A percentile compares a stretch with the other conserved stretches of the same genome.
Conservation (phyloP, 2,888 invertebrate species). For the Eurytoma californica region DNA sequence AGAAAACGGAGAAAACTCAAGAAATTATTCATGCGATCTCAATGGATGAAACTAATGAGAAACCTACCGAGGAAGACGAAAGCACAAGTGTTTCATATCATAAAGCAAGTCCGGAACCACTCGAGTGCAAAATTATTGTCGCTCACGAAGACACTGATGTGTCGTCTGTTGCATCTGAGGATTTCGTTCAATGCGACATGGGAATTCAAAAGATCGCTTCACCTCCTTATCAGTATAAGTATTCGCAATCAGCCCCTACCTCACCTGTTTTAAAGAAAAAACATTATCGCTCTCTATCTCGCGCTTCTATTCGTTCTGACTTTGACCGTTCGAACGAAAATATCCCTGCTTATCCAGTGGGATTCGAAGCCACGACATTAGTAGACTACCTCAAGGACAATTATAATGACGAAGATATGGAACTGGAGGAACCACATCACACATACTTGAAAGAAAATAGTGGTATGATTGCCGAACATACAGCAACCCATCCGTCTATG, state of each 20-base stretch:
- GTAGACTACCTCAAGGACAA: constrained; percentile 66
- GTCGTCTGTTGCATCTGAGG: constrained; percentile 41
- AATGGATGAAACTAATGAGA: constrained; percentile 48
- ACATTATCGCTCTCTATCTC: constrained; percentile 59
- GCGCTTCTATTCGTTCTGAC: constrained; percentile 66
- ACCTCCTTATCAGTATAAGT: constrained; percentile 64
- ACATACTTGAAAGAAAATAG: constrained; percentile 61
- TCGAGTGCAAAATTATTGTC: constrained; percentile 56
- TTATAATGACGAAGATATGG: constrained; percentile 71
- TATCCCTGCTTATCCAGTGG: constrained; percentile 64
- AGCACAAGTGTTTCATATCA: constrained; percentile 47
- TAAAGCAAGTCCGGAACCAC: constrained; percentile 29
- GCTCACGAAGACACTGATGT: constrained; percentile 51
- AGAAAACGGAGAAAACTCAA: constrained; percentile 44
- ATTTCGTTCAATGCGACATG: constrained; percentile 40
- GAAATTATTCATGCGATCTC: constrained; percentile 44
- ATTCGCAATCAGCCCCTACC: constrained; percentile 65
- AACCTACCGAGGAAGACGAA: constrained; percentile 58
- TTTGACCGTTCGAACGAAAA: constrained; percentile 67
- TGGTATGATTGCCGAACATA: constrained; percentile 53
- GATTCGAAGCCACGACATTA: constrained; percentile 64
- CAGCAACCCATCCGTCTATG: constrained; percentile 66
- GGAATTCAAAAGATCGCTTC: constrained; percentile 44
- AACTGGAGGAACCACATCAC: constrained; percentile 68
- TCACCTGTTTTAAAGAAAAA: constrained; percentile 66